Conservation (phyloP, 2,113 vertebrate genomes). For the Oceanodroma tethys region DNA sequence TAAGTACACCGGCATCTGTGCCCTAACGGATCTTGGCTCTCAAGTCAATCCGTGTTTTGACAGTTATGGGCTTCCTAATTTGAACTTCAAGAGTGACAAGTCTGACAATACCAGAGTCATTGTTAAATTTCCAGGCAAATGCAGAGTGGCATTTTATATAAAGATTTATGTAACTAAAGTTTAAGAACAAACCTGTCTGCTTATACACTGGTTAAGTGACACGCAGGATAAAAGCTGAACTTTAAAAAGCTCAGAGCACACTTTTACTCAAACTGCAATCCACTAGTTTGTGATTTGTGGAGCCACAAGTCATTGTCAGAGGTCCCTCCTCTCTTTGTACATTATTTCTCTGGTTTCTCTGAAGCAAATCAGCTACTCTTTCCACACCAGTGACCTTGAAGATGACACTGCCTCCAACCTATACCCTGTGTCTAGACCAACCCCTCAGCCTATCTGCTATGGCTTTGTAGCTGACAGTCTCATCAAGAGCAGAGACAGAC, state of each 20-base stretch:
- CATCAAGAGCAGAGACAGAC: neutral
- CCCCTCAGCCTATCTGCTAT: neutral
- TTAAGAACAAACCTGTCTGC: neutral
- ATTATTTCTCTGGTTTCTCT: neutral
- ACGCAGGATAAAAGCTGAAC: neutral
- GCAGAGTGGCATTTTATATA: neutral
- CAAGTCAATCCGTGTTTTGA: neutral
- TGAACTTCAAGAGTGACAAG: neutral
- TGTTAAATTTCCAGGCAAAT: neutral
- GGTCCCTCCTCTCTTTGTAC: neutral
- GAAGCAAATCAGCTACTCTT: neutral
- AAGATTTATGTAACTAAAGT: neutral
- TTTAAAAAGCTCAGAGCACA: neutral
- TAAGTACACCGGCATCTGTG: neutral
- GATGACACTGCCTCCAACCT: neutral
- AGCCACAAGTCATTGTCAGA: neutral
- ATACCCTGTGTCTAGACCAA: neutral
- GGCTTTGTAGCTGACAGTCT: neutral
- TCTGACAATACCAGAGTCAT: neutral
- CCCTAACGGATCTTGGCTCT: neutral
- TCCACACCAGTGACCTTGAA: neutral
- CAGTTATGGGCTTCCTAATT: neutral
- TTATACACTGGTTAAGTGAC: neutral
- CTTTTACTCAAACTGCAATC: neutral
- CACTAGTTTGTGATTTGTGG: neutral